phyloP scores from a whole-genome alignment of 2,888 invertebrate genomes.

The Hylaea fasciaria region DNA sequence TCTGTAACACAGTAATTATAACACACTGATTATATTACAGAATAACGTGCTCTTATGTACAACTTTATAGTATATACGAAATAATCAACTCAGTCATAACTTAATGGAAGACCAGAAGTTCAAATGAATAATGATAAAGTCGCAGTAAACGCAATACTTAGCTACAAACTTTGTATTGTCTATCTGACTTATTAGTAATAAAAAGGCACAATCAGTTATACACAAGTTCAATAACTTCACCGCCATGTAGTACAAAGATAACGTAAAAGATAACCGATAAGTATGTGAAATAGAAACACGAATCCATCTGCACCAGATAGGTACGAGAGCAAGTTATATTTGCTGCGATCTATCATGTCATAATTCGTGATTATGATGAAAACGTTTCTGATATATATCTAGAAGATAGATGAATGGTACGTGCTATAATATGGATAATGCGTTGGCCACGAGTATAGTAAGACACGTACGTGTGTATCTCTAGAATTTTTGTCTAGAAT shows the following conservation, averaged over 20 bases:
- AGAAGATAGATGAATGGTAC: not conserved
- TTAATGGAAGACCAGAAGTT: no score
- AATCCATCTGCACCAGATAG: constrained; percentile 1
- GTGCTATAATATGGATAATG: constrained; percentile 1
- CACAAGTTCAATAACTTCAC: constrained; percentile 19
- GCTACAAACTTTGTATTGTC: no score
- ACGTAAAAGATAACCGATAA: constrained; percentile 7
- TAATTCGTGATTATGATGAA: constrained; percentile 3
- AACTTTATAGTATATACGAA: no score
- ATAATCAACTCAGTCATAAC: no score
- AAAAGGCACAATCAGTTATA: not conserved
- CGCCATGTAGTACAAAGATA: constrained; percentile 12
- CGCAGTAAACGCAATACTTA: no score
- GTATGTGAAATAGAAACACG: not conserved
- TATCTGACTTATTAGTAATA: not conserved
- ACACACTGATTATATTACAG: no score
- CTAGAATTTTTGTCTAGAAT: no score
- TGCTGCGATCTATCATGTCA: not conserved
- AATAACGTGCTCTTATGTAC: no score
- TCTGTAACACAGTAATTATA: no score
- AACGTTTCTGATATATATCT: not conserved
- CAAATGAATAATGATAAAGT: no score
- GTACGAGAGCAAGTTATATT: constrained; percentile 1
- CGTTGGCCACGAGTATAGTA: not conserved
- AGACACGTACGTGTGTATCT: no score